phyloP scores from a whole-genome alignment of 2,797 vertebrate genomes.

The Sebastes paucispinis region DNA sequence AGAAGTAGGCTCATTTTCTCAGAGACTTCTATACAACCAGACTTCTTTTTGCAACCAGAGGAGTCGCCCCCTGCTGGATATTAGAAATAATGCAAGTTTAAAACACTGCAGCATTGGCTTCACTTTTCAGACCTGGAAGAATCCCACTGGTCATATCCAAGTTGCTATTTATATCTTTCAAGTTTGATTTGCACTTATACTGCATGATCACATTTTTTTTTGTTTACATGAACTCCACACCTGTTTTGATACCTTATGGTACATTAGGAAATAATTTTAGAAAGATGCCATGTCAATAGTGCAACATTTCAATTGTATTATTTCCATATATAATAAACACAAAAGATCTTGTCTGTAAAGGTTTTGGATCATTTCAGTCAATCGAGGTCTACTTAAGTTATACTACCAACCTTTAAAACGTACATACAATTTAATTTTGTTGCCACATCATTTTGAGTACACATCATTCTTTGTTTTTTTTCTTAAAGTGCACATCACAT shows the following conservation, averaged over 20 bases:
- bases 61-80: too few relatives aligned
- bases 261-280: not conserved
- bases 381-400: not conserved
- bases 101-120: too few relatives aligned
- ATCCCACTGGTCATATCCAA: not conserved
- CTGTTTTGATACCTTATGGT: not conserved
- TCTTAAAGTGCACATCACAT: not conserved
- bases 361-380: not conserved
- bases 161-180: not conserved
- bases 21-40: too few relatives aligned
- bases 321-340: not conserved
- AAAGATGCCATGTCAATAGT: not conserved
- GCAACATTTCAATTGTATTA: not conserved
- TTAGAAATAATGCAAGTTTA: too few relatives aligned
- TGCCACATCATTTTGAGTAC: not conserved
- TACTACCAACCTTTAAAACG: not conserved
- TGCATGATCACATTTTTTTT: too few relatives aligned
- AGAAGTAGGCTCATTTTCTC: too few relatives aligned
- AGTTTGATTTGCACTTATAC: not conserved
- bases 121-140: too few relatives aligned
- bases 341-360: not conserved
- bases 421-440: not conserved
- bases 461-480: not conserved
- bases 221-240: too few relatives aligned
- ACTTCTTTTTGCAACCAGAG: too few relatives aligned